A percentile compares a stretch with the other conserved stretches of the same genome.
Conservation (phyloP, 2,797 vertebrate species). For the Myotis daubentonii region DNA sequence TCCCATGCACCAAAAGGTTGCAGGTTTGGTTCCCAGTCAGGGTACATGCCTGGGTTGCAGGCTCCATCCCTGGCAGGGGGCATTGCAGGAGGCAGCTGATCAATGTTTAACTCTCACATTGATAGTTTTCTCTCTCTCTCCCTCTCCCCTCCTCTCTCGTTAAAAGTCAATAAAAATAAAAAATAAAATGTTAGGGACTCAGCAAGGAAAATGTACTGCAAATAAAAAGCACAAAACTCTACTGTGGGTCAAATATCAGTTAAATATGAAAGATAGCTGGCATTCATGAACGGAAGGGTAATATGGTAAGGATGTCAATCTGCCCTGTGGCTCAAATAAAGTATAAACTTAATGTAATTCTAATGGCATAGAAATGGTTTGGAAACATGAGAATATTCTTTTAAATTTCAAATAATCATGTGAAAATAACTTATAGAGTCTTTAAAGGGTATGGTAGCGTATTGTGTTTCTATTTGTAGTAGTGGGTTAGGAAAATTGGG, state of each 20-base stretch:
- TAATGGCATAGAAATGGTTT: background rate
- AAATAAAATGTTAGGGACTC: background rate
- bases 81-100: too few species aligned
- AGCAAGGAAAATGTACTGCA: background rate
- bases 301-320: background rate
- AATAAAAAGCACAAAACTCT: background rate
- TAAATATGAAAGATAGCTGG: background rate
- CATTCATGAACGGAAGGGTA: background rate
- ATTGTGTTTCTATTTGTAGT: background rate
- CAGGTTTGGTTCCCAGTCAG: too few species aligned
- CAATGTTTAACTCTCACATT: too few species aligned
- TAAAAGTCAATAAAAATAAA: background rate
- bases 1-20: too few species aligned
- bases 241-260: background rate
- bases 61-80: too few species aligned
- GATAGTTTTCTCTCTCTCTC: too few species aligned
- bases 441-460: background rate
- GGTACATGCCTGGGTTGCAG: too few species aligned
- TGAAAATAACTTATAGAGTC: background rate
- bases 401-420: conserved; percentile 18
- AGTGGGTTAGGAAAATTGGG: background rate
- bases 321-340: background rate
- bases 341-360: background rate
- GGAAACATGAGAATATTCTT: background rate
- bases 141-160: background rate